Evolutionary conservation across 1,140 invertebrate species (phyloP).

Genomic region (Drosophila trapezifrons): DNA sequence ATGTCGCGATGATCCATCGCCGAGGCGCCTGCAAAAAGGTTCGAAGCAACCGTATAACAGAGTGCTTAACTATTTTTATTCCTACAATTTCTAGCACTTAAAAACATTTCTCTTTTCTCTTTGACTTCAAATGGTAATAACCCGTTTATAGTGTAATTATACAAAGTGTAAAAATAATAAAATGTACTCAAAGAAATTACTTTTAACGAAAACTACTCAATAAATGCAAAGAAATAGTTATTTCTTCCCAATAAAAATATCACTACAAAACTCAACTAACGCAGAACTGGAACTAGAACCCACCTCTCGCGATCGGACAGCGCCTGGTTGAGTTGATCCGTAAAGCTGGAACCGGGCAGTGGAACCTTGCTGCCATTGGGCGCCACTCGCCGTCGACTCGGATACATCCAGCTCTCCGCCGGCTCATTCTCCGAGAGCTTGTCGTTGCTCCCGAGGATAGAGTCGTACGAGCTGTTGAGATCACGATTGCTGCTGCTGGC

Average conservation of each 20-base stretch:
- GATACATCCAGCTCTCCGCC: constrained; percentile 83
- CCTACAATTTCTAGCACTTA: background rate
- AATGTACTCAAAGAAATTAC: background rate
- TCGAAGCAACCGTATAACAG: constrained; percentile 51
- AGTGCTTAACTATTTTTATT: constrained; percentile 1
- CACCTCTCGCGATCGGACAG: constrained; percentile 90
- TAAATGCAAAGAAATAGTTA: no score
- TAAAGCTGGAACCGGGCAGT: constrained; percentile 88
- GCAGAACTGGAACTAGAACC: constrained; percentile 53
- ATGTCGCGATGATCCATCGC: constrained; percentile 86
- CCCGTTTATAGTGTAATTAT: background rate
- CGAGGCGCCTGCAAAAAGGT: constrained; percentile 77
- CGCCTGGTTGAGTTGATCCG: constrained; percentile 93
- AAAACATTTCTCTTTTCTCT: background rate
- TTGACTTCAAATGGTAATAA: no score
- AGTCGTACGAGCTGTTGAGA: constrained; percentile 84
- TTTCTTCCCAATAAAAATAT: background rate
- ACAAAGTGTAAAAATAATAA: no score
- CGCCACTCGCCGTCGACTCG: constrained; percentile 76
- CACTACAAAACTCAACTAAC: background rate
- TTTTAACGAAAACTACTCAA: background rate
- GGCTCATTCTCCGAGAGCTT: constrained; percentile 82
- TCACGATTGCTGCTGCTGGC: constrained; percentile 76
- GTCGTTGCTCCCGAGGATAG: constrained; percentile 83
- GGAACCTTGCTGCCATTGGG: constrained; percentile 80